A percentile compares a stretch with the other conserved stretches of the same genome.
Conservation (phyloP, 2,888 invertebrate species). For the Drosophila meridiana region DNA sequence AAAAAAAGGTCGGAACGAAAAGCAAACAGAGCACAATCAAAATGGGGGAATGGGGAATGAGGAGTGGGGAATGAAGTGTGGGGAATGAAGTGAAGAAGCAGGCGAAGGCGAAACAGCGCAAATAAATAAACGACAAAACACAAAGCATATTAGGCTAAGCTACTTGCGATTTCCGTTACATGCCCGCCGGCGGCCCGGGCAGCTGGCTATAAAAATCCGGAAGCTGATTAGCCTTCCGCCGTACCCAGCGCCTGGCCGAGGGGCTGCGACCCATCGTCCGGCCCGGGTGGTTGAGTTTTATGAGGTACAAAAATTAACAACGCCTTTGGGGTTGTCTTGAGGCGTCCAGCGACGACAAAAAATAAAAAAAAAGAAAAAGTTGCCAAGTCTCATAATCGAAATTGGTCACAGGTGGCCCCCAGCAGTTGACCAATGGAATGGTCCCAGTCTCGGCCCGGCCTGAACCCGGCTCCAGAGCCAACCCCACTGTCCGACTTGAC, state of each 20-base stretch:
- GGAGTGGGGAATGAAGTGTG: background rate
- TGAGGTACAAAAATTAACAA: conserved; percentile 78
- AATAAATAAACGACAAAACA: conserved; percentile 77
- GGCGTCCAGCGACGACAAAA: conserved; percentile 35
- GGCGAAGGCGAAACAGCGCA: conserved; percentile 62
- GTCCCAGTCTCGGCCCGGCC: background rate
- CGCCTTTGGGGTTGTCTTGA: conserved; percentile 71
- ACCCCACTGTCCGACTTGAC: conserved; percentile 36
- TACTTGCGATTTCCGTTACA: conserved; percentile 79
- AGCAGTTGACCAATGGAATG: conserved; percentile 57
- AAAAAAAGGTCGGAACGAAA: conserved; percentile 41
- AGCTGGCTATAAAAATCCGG: conserved; percentile 72
- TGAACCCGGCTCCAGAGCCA: conserved; percentile 27
- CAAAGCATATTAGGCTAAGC: conserved; percentile 80
- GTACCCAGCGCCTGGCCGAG: background rate
- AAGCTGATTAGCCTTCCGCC: conserved; percentile 69
- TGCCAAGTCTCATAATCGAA: conserved; percentile 79
- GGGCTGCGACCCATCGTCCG: conserved; percentile 3
- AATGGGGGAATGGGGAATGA: conserved; percentile 4
- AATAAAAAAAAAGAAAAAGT: conserved; percentile 23
- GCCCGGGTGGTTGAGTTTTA: conserved; percentile 70
- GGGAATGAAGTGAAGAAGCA: conserved; percentile 27
- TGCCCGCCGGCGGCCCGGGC: conserved; percentile 48
- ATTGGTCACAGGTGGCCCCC: conserved; percentile 81
- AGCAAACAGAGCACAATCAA: conserved; percentile 10